phyloP scores from a whole-genome alignment of 2,113 vertebrate genomes.

The Cebus imitator region DNA sequence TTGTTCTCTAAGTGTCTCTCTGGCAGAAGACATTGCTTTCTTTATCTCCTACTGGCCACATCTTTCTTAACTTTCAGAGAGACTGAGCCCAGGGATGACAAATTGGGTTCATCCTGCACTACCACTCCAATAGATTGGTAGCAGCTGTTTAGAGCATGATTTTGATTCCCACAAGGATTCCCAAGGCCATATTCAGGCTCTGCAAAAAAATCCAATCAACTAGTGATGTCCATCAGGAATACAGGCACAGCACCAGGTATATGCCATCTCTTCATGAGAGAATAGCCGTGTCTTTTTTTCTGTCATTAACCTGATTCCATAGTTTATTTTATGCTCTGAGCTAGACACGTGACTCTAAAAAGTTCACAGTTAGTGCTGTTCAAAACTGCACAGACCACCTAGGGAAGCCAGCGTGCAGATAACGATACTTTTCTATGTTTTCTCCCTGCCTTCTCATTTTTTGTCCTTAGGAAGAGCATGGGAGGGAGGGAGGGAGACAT shows the following conservation, averaged over 20 bases:
- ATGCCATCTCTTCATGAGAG: background rate
- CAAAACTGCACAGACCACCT: background rate
- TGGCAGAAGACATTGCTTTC: background rate
- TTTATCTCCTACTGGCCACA: background rate
- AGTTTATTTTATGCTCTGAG: background rate
- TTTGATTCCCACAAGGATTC: background rate
- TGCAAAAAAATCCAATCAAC: background rate
- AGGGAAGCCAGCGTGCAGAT: background rate
- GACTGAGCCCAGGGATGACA: background rate
- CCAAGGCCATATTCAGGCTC: background rate
- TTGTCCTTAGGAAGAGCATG: background rate
- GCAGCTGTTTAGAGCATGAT: background rate
- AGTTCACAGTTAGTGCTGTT: background rate
- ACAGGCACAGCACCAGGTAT: background rate
- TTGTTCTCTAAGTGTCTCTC: background rate
- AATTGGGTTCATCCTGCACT: background rate
- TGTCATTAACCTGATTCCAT: background rate
- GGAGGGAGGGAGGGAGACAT: background rate
- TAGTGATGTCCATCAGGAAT: background rate
- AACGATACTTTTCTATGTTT: background rate
- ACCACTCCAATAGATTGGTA: background rate
- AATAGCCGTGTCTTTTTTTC: background rate
- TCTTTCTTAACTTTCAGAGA: background rate
- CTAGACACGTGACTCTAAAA: background rate
- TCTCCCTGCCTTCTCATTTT: background rate